Evolutionary conservation across 2,113 vertebrate genomes (phyloP).

Genomic region (Aegithalos caudatus): DNA sequence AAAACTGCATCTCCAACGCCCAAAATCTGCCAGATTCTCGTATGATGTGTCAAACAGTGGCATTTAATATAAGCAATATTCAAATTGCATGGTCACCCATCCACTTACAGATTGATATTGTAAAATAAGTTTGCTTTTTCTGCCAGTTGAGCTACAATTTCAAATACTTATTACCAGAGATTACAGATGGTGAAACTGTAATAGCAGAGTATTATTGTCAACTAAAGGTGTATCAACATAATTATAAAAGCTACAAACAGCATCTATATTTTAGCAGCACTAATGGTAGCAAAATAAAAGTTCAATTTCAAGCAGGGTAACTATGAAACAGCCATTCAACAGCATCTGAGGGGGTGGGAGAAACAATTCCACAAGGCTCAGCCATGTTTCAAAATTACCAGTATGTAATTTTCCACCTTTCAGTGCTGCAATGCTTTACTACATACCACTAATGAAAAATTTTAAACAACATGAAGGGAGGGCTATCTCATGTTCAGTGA

Average conservation of each 20-base stretch:
- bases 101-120: neutral
- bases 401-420: neutral
- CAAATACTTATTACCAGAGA: neutral
- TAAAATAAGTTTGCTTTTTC: constrained; percentile 2
- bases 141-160: neutral
- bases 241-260: constrained; percentile 19
- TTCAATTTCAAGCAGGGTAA: neutral
- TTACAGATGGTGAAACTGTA: neutral
- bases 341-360: neutral
- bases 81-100: neutral
- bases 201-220: neutral
- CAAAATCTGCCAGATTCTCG: neutral
- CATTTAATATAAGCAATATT: neutral
- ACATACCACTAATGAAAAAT: neutral
- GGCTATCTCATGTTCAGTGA: neutral
- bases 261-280: neutral
- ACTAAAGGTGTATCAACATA: constrained; percentile 1
- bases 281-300: constrained; percentile 14
- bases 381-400: neutral
- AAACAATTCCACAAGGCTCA: neutral
- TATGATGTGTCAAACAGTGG: neutral
- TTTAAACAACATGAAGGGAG: neutral
- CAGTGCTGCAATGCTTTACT: neutral
- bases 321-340: neutral
- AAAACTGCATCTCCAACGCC: neutral